These are phyloP conservation scores for Archilochus colubris DNA, from an alignment of 2,113 vertebrate genomes.

Conservation along the genomic window DNA sequence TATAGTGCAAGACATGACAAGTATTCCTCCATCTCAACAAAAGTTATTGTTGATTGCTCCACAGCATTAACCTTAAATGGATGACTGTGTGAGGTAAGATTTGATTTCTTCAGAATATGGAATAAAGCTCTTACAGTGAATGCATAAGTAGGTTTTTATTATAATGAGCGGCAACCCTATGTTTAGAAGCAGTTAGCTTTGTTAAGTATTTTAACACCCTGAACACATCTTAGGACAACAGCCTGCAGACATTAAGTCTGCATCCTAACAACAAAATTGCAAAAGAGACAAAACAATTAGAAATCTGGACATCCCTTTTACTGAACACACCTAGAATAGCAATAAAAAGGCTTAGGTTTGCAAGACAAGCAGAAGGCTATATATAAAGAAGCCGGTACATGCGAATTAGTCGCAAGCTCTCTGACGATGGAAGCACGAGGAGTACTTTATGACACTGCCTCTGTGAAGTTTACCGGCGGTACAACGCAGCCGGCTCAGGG, in stretches of 20 bases:
- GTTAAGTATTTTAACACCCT: neutral
- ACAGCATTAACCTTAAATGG: neutral
- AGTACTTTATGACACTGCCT: accelerated
- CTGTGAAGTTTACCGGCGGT: neutral
- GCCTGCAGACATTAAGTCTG: neutral
- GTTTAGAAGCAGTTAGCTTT: neutral
- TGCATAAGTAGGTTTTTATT: neutral
- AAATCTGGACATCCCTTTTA: accelerated
- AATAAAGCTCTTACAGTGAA: neutral
- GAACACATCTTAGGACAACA: neutral
- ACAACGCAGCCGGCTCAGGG: neutral
- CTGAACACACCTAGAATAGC: accelerated
- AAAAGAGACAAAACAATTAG: accelerated
- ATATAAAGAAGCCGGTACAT: accelerated
- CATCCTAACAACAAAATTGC: neutral
- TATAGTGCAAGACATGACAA: neutral
- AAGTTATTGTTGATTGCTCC: neutral
- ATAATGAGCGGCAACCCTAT: neutral
- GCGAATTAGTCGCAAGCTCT: accelerated
- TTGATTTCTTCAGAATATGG: neutral
- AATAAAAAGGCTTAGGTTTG: neutral
- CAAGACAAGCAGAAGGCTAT: neutral
- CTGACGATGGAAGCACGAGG: neutral
- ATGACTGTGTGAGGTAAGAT: neutral
- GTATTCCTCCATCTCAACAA: neutral